These are phyloP conservation scores for Phalera bucephala DNA, from an alignment of 2,888 invertebrate species.

Conservation along the genomic window DNA sequence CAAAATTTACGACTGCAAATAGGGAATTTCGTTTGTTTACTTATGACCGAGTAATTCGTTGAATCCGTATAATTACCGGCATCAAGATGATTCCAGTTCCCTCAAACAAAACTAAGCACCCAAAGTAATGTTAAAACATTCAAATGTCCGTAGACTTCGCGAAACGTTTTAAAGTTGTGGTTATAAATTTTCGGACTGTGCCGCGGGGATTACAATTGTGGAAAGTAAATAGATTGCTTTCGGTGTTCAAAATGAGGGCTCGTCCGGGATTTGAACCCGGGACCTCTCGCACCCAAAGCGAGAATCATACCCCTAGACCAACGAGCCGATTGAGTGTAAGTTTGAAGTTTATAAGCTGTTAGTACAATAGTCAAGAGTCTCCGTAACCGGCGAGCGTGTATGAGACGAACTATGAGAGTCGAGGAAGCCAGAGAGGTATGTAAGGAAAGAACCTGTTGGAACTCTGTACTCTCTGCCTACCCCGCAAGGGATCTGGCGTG, in stretches of 20 bases:
- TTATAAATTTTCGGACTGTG: constrained; percentile 66
- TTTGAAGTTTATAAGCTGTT: background rate
- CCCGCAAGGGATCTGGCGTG: too few relatives aligned
- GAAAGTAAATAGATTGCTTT: constrained; percentile 50
- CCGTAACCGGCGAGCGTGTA: too few relatives aligned
- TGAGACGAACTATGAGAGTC: too few relatives aligned
- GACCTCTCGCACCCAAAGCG: constrained; percentile 80
- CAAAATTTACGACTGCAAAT: constrained; percentile 80
- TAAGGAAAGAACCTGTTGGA: too few relatives aligned
- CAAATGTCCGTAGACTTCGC: constrained; percentile 68
- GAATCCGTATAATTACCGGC: constrained; percentile 82
- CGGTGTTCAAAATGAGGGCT: constrained; percentile 46
- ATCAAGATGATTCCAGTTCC: constrained; percentile 79
- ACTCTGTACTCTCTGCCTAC: too few relatives aligned
- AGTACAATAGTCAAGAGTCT: too few relatives aligned
- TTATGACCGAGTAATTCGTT: constrained; percentile 80
- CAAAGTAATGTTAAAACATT: constrained; percentile 78
- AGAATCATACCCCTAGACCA: constrained; percentile 81
- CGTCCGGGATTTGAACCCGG: constrained; percentile 81
- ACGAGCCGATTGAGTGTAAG: constrained; percentile 50
- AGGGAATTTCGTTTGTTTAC: constrained; percentile 78
- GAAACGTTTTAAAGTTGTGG: constrained; percentile 58
- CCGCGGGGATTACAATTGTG: constrained; percentile 52
- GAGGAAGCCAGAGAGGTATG: too few relatives aligned
- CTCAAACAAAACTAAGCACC: constrained; percentile 57